Base-by-base conservation (phyloP, 30 jellyfish, hydroid and myxozoan genomes). In the Catostylus mosaicus region DNA sequence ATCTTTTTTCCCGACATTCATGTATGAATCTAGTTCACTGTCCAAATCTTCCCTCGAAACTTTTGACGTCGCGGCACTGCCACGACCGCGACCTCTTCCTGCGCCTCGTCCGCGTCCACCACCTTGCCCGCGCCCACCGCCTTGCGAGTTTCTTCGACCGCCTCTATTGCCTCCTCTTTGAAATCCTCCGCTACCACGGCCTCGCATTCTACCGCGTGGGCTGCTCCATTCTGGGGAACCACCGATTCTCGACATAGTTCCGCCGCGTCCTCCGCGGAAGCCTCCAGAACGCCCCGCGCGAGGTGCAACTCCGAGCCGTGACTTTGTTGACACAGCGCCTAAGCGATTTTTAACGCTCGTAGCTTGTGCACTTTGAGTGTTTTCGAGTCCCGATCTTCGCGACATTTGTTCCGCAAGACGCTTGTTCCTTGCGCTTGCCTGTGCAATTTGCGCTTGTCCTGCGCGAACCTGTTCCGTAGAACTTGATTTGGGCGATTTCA, bases 401-500 rank as follows among this genome's bases (percentile, higher is more conserved):
- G 96, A 73, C 97, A 90, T 90, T 72, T 90, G 97, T 52, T 90
- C 97, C 0, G 97, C 97, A 33, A 90, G 90, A 35, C 97, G 87
- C 26, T 93, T 79, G 78, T 90, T 90, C 79, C 84, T 90, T 1
- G 93, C 94, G 67, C 97, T 90, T 27, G 97, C 97, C 32, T 86
- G 96, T 30, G 84, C 57, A 38, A 51, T 31, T 47, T 30, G 72
- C 52, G 79, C 69, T 9, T 37, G 88, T 52, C 62, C 92, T 33
- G 78, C 82, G 45, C 92, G 86, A 31, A 48, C 31, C 10, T 52
- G 56, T 33, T 78, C 73, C 34, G 56, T 31, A 12, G 85, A 19
- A 12, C 67, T 54, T 67, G 76, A 47, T 51, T 56, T 89, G 27
- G 92, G 96, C 2, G 97, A 65, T 29, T 85, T 90, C 70, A 68